Conservation (phyloP, 2,797 vertebrate species). For the Loriculus beryllinus region DNA sequence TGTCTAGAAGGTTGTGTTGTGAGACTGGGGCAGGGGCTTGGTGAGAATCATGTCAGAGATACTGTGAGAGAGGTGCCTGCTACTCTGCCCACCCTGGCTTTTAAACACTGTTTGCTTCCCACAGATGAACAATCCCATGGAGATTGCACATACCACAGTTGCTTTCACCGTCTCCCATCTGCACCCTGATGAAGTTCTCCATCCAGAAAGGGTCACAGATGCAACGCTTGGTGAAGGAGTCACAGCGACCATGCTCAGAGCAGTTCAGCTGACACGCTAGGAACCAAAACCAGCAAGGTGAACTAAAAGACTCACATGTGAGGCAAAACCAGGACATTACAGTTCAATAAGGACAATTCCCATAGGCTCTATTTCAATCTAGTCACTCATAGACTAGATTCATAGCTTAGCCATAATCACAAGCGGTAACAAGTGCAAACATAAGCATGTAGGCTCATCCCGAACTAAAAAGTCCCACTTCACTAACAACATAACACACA, state of each 20-base stretch:
- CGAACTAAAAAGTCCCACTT: not conserved
- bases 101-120: not conserved
- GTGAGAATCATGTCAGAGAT: not conserved
- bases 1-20: not conserved
- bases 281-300: constrained; percentile 2
- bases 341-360: not conserved
- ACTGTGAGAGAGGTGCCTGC: not conserved
- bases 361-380: not conserved
- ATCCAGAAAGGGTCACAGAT: constrained; percentile 98
- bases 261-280: constrained; percentile 97
- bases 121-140: not conserved
- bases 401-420: not conserved
- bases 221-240: constrained; percentile 91
- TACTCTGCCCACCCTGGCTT: not conserved
- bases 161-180: constrained; percentile 90
- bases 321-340: not conserved
- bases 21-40: not conserved
- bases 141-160: constrained; percentile 86
- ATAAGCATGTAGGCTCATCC: not conserved
- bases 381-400: not conserved
- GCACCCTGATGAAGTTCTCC: constrained; percentile 93
- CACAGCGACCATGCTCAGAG: constrained; percentile 92
- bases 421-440: not conserved
- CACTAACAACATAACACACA: not conserved
- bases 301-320: not conserved